Evolutionary conservation across 2,113 vertebrate species (phyloP), one percentile per base, ranked within the genome.

Genomic region (Hydrolagus affinis): DNA sequence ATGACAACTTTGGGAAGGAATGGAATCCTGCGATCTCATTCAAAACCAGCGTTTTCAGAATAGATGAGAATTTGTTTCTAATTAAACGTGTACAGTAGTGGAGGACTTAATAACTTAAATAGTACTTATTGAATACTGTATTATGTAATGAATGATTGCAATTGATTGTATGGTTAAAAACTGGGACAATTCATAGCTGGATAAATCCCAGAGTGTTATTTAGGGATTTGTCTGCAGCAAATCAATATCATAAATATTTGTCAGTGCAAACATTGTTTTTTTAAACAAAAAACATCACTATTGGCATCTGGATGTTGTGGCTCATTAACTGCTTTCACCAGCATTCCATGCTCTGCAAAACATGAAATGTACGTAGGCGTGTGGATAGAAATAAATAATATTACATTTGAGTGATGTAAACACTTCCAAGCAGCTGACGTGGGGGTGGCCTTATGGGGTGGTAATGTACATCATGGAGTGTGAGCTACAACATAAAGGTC

Each of bases 331-430:
- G 30, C 32, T 75, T 30, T 8, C 56, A 44, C 32, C 19, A 75
- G 73, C 73, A n/a, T 56, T 75, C 73, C 73, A 75, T 75, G 73
- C 73, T 75, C 28, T 32, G 17, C 73, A 75, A 15, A 21, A 75
- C 73, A 75, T 32, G 14, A 19, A 11, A 75, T 75, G 19, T 19
- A 56, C 28, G n/a, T 56, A 57, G 32, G 19, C 21, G 73, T 75
- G 73, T 75, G 25, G 32, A 21, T 75, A 75, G 56, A 19, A 75
- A 15, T 56, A 75, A 56, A 21, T 44, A 75, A 19, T 32, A 44
- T 57, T 56, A 44, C 32, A 56, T 17, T 21, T n/a, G 32, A 75
- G 73, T 30, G 0, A n/a, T 21, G 10, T 57, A 19, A 8, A 8
- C 44, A 17, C 72, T 44, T 74, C 72, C 44, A 44, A 15, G 30